Evolutionary conservation across 92 coral and sea anemone species (phyloP).

Genomic region (Epizoanthus stellaris): DNA sequence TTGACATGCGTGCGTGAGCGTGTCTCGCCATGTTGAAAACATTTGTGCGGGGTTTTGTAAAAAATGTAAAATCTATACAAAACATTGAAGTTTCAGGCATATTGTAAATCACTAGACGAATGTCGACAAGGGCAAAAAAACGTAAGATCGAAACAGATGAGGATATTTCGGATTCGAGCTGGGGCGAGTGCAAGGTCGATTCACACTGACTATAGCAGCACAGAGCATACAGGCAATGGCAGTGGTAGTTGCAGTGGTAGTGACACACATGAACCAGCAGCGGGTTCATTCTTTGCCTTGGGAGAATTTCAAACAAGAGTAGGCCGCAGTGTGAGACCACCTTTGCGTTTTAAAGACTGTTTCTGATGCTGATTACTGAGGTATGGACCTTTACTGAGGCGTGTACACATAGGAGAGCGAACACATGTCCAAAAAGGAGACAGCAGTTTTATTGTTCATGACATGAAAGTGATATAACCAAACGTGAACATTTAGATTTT

Average conservation of each 20-base stretch:
- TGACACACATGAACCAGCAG: conserved; percentile 15
- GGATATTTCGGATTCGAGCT: background rate
- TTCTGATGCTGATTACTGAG: background rate
- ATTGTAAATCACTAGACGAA: too few relatives aligned
- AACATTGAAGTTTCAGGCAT: too few relatives aligned
- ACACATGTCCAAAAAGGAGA: background rate
- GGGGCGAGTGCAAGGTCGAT: too few relatives aligned
- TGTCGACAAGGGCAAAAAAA: too few relatives aligned
- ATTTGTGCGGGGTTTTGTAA: too few relatives aligned
- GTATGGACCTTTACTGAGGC: background rate
- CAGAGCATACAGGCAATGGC: background rate
- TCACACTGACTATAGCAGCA: background rate
- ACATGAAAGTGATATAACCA: background rate
- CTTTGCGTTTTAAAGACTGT: conserved; percentile 12
- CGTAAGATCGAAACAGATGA: too few relatives aligned
- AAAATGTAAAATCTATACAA: too few relatives aligned
- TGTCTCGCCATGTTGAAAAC: too few relatives aligned
- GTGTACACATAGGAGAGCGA: background rate
- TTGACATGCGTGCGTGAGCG: too few relatives aligned
- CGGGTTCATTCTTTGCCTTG: background rate
- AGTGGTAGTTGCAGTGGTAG: background rate
- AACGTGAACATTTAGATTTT: background rate
- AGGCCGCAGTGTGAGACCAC: conserved; percentile 1
- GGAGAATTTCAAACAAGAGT: conserved; percentile 15
- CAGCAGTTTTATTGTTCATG: background rate